Conservation (phyloP, 1,140 invertebrate species). For the Antheraea mylitta region DNA sequence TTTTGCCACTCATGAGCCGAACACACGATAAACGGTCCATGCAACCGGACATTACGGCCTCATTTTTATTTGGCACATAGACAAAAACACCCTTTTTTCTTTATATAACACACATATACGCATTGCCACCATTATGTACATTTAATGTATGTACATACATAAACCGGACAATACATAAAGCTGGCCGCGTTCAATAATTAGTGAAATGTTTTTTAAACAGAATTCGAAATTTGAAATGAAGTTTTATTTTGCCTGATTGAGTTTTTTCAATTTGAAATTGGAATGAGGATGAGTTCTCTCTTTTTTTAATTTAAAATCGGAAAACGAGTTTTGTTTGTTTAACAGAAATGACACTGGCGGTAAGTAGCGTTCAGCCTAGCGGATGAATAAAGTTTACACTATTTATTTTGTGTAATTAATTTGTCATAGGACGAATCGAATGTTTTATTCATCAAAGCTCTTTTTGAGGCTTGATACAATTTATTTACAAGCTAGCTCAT, state of each 20-base stretch:
- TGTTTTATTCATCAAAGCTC: constrained; percentile 4
- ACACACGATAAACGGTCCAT: constrained; percentile 65
- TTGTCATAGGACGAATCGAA: background rate
- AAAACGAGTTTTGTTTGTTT: constrained; percentile 12
- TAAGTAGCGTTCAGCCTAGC: constrained; percentile 3
- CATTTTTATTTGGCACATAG: constrained; percentile 79
- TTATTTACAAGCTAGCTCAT: background rate
- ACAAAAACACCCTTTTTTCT: constrained; percentile 77
- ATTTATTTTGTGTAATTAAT: background rate
- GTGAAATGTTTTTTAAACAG: constrained; percentile 72
- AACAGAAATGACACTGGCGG: background rate
- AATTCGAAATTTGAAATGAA: constrained; percentile 73
- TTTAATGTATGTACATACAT: constrained; percentile 21
- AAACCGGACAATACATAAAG: constrained; percentile 49
- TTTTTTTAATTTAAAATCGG: constrained; percentile 33
- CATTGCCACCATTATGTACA: constrained; percentile 24
- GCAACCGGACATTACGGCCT: constrained; percentile 73
- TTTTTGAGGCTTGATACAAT: background rate
- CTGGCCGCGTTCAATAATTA: constrained; percentile 68
- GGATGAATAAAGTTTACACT: background rate
- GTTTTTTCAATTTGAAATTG: constrained; percentile 63
- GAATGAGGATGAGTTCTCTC: constrained; percentile 38
- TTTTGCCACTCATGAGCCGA: constrained; percentile 21
- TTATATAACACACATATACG: constrained; percentile 51
- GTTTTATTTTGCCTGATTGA: constrained; percentile 68